Percentiles rank a stretch among this genome's conserved stretches.
Conservation (phyloP, 2,797 vertebrate genomes). For the Sebastes melanostomus region DNA sequence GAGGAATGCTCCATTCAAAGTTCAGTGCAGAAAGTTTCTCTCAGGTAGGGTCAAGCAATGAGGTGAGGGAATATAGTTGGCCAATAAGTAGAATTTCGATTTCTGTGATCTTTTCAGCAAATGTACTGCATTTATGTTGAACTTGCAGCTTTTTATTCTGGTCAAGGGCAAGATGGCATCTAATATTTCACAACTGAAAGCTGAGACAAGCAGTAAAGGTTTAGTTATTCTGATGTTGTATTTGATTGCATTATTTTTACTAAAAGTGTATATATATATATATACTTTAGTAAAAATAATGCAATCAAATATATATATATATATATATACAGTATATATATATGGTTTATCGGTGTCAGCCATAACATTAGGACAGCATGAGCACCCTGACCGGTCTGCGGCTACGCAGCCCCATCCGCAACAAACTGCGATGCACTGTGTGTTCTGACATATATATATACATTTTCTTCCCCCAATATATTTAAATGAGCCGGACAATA, state of each 20-base stretch:
- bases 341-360: too few species aligned
- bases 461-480: too few species aligned
- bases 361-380: too few species aligned
- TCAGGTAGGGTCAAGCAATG: conserved; percentile 12
- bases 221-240: neutral
- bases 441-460: too few species aligned
- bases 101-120: conserved; percentile 7
- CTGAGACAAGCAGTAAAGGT: neutral
- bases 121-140: neutral
- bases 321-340: neutral
- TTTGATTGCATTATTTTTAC: neutral
- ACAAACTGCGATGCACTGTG: too few species aligned
- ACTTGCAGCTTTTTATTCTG: neutral
- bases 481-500: too few species aligned
- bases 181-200: conserved; percentile 5
- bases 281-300: neutral
- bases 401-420: too few species aligned
- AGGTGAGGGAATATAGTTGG: conserved; percentile 7
- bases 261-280: neutral
- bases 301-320: neutral
- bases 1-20: conserved; percentile 28
- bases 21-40: conserved; percentile 17
- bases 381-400: too few species aligned
- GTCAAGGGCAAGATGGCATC: neutral
- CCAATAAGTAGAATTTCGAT: neutral